These are phyloP conservation scores for Phataginus tricuspis DNA, from an alignment of 2,797 vertebrate genomes.

Conservation along the genomic window DNA sequence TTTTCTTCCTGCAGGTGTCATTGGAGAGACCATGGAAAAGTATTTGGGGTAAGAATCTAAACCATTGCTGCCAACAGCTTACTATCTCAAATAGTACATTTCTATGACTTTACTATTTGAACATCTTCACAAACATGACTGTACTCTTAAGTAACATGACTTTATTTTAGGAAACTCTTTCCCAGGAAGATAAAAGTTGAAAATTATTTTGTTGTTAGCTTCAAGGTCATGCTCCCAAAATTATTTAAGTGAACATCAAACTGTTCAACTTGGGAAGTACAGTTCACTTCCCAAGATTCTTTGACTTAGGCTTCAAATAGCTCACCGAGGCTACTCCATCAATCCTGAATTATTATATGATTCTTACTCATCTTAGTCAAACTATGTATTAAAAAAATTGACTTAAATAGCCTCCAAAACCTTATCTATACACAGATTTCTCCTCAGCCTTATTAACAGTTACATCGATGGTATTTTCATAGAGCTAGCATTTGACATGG, in stretches of 20 bases:
- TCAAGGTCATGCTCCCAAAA: neutral
- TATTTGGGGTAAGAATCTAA: neutral
- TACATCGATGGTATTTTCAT: neutral
- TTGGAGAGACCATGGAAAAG: neutral
- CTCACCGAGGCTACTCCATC: neutral
- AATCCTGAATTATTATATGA: neutral
- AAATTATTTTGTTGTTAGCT: neutral
- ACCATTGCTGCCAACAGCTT: rapidly evolving
- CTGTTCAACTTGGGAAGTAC: neutral
- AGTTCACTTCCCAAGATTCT: neutral
- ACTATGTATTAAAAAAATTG: neutral
- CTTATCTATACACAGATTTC: neutral
- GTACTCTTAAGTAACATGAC: neutral
- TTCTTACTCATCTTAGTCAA: neutral
- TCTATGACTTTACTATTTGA: neutral
- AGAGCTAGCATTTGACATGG: neutral
- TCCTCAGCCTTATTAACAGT: neutral
- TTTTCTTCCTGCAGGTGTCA: neutral
- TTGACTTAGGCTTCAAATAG: neutral
- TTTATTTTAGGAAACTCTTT: neutral
- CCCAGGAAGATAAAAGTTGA: neutral
- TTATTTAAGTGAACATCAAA: neutral
- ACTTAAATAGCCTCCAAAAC: neutral
- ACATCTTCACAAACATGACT: neutral
- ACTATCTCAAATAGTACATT: too few relatives aligned